phyloP scores from a whole-genome alignment of 2,113 vertebrate genomes.

The Pterocles gutturalis region DNA sequence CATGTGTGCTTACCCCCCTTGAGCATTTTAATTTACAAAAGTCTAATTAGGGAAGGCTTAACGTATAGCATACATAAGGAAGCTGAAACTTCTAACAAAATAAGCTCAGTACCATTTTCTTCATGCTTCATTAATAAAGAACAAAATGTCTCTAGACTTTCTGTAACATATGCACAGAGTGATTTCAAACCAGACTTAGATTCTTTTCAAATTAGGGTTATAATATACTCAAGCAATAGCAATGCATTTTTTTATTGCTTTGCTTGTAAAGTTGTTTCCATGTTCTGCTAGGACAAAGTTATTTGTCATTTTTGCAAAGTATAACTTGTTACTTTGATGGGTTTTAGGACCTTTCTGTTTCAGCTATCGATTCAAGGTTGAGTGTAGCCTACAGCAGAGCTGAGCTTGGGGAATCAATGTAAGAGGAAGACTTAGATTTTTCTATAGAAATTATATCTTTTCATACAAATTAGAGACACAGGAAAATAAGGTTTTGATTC shows the following conservation, averaged over 20 bases:
- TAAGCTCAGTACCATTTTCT: slow-evolving; percentile 7
- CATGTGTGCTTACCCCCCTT: neutral
- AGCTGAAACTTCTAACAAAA: slow-evolving; percentile 4
- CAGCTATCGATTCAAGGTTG: slow-evolving; percentile 63
- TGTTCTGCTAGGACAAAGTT: slow-evolving; percentile 58
- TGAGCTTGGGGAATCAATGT: neutral
- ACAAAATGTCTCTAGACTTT: slow-evolving; percentile 59
- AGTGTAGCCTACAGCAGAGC: slow-evolving; percentile 49
- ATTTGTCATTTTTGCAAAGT: slow-evolving; percentile 61
- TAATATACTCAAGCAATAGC: slow-evolving; percentile 61
- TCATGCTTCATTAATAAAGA: slow-evolving; percentile 70
- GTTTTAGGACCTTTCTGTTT: slow-evolving; percentile 50
- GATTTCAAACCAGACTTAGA: slow-evolving; percentile 62
- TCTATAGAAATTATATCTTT: neutral
- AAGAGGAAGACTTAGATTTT: neutral
- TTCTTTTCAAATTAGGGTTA: slow-evolving; percentile 56
- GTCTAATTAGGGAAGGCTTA: slow-evolving; percentile 13
- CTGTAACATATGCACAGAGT: slow-evolving; percentile 62
- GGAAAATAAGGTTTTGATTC: slow-evolving; percentile 11
- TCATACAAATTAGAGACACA: slow-evolving; percentile 5
- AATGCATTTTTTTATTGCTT: slow-evolving; percentile 55
- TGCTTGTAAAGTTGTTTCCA: slow-evolving; percentile 48
- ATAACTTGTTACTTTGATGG: slow-evolving; percentile 51
- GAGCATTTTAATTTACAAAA: neutral
- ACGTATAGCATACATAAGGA: neutral